A percentile compares a stretch with the other conserved stretches of the same genome.
These are phyloP conservation scores for Phymastichus coffea DNA, from an alignment of 1,140 invertebrate species.

Conservation along the genomic window DNA sequence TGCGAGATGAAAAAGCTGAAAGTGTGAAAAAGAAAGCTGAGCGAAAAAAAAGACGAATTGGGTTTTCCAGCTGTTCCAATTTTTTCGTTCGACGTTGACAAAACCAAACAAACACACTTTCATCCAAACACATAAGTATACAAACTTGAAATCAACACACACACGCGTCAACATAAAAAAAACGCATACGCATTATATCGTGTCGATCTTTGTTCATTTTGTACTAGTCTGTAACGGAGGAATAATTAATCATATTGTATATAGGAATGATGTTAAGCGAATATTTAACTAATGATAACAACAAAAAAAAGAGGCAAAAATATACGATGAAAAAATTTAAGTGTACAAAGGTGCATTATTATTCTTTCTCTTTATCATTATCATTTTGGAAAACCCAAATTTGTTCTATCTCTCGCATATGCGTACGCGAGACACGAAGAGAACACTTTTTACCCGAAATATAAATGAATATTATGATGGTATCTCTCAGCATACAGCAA, in stretches of 20 bases:
- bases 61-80: conserved; percentile 13
- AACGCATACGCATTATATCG: conserved; percentile 10
- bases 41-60: conserved; percentile 17
- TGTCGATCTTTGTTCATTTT: conserved; percentile 32
- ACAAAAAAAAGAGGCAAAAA: conserved; percentile 28
- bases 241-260: conserved; percentile 31
- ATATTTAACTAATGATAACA: conserved; percentile 30
- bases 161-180: no score
- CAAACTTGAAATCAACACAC: no score
- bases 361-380: not conserved
- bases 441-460: not conserved
- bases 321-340: conserved; percentile 30
- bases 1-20: not conserved
- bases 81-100: conserved; percentile 23
- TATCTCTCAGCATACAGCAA: no score
- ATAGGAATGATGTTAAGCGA: conserved; percentile 32
- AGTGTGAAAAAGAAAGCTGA: not conserved
- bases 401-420: no score
- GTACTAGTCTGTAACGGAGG: conserved; percentile 31
- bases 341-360: conserved; percentile 14
- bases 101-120: no score
- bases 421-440: not conserved
- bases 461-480: no score
- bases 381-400: no score
- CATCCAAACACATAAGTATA: no score